Conservation (phyloP, 1,140 invertebrate genomes). For the Orchesella cincta region DNA sequence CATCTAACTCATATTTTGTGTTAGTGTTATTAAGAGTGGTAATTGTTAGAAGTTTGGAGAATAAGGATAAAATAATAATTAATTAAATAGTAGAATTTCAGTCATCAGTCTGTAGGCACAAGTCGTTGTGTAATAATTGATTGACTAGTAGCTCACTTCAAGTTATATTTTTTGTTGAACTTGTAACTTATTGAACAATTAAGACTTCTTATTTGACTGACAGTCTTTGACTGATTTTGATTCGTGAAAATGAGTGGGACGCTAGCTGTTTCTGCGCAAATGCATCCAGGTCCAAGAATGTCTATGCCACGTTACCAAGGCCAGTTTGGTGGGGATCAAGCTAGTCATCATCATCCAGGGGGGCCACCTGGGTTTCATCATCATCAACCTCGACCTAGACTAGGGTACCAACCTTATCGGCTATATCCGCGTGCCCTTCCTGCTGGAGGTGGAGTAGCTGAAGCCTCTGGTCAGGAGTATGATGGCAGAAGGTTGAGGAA, state of each 20-base stretch:
- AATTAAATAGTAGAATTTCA: neutral
- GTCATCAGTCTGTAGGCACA: neutral
- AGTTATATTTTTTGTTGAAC: neutral
- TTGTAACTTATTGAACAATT: too few species aligned
- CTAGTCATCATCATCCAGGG: neutral
- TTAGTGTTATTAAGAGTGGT: too few species aligned
- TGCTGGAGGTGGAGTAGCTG: constrained; percentile 42
- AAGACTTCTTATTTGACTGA: neutral
- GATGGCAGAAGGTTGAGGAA: constrained; percentile 94
- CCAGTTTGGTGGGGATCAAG: neutral
- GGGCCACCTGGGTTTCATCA: constrained; percentile 32
- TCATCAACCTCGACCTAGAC: constrained; percentile 30
- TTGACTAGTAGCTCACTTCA: neutral
- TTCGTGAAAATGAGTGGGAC: neutral
- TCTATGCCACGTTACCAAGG: neutral
- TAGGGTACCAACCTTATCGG: constrained; percentile 43
- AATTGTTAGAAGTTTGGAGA: too few species aligned
- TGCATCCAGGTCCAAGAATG: constrained; percentile 12
- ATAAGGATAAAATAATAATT: too few species aligned
- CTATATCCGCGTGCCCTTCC: constrained; percentile 38
- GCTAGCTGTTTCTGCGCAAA: neutral
- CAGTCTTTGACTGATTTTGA: neutral
- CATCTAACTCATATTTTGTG: too few species aligned
- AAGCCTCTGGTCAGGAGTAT: constrained; percentile 71
- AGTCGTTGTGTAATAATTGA: neutral